Conservation (phyloP, 2,113 vertebrate genomes). For the Ptyas mucosa region DNA sequence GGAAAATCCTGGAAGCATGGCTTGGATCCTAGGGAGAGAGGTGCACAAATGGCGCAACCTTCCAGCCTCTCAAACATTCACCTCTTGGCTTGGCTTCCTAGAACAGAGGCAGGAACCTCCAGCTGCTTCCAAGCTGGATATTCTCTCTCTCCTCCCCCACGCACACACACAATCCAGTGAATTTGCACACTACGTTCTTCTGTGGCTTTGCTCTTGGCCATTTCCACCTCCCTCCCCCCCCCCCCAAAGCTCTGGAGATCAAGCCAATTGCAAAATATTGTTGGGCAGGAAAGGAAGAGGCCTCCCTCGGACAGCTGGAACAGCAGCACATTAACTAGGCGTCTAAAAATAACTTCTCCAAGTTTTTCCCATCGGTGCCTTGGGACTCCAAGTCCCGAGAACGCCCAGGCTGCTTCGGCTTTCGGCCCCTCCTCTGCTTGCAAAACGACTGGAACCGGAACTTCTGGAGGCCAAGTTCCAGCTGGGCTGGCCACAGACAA, state of each 20-base stretch:
- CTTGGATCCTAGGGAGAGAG: neutral
- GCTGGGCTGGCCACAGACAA: rapidly evolving
- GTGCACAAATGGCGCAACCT: neutral
- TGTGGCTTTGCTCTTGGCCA: neutral
- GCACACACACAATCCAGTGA: neutral
- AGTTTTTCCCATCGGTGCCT: neutral
- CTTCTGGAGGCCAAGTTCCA: neutral
- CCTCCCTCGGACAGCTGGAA: rapidly evolving
- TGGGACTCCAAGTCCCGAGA: neutral
- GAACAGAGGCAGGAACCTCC: neutral
- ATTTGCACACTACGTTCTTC: neutral
- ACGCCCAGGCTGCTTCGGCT: neutral
- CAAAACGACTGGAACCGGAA: neutral
- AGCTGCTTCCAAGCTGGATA: neutral
- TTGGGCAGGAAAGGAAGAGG: slow-evolving; percentile 8
- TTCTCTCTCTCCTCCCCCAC: rapidly evolving
- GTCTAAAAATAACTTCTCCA: neutral
- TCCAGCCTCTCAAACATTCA: neutral
- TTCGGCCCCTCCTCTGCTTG: neutral
- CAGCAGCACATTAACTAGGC: rapidly evolving
- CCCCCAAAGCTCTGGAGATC: neutral
- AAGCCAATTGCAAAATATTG: neutral
- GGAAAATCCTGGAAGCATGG: neutral
- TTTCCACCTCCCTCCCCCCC: neutral
- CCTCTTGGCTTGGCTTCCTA: neutral